Evolutionary conservation across 1,140 invertebrate genomes (phyloP), one percentile per base, ranked within the genome.

Genomic region (Drosophila lini): DNA sequence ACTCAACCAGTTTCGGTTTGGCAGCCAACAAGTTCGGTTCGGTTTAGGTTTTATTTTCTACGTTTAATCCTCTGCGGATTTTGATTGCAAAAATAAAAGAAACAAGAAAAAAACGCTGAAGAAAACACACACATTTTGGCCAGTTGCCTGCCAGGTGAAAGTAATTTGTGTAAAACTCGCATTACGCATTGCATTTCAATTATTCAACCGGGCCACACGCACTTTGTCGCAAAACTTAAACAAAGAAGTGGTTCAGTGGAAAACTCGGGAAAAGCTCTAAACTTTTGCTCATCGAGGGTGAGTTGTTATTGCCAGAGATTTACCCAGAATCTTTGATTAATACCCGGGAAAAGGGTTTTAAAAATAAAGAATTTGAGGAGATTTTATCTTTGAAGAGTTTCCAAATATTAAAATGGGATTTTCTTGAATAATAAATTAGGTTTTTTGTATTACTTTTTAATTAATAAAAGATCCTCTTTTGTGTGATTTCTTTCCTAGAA

Each of bases 1-100:
- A 86, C 55, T 83, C 71, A 80, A 86, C 83, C 80, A 86, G 80
- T 88, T 86, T 79, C 65, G 44, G 48, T 79, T 86, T 73, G 71
- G 40, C 57, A 59, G 80, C 71, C 80, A 88, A 68, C 83, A 88
- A 67, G 83, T 86, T 86, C 84, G 80, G 76, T 79, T 60, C 61
- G 38, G 9, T 45, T 65, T 65, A 40, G 45, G 57, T 38, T 45
- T 28, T n/a, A 6, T 22, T 34, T 42, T 19, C 40, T 41, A 47
- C 45, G 19, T 50, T 36, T 41, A 31, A 25, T 32, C 63, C 63
- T 47, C 25, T 15, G n/a, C 38, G 44, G 36, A 25, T 11, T 45
- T 42, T 53, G 32, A 57, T 57, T 52, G 19, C 15, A 42, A 41
- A 36, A 53, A 34, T 32, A 34, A 34, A 59, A 41, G 15, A 55